Evolutionary conservation across 2,888 invertebrate genomes (phyloP), one percentile per base, ranked within the genome.

Genomic region (Drosophila robusta): DNA sequence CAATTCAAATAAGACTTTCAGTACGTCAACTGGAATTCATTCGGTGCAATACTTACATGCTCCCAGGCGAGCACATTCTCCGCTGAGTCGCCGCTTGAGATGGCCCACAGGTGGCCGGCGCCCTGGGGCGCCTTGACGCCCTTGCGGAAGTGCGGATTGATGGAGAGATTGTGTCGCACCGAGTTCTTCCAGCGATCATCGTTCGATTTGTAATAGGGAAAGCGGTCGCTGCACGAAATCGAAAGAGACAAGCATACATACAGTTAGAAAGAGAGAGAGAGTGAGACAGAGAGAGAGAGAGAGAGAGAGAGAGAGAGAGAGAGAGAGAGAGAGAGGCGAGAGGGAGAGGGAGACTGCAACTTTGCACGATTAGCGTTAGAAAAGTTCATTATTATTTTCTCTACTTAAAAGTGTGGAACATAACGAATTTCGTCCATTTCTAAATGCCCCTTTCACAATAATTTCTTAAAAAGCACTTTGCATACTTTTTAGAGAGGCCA

Each of bases 111-210:
- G 91, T 98, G 97, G 0, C 97, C 97, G 2, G 97, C 97, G 3
- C 97, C 97, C 81, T 97, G 96, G 0, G 96, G 94, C 0, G 97
- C 97, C 82, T 97, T 95, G 12, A 95, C 95, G 0, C 97, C 97
- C 92, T 98, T 97, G 42, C 95, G 94, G 91, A 98, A 98, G 92
- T 97, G 97, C 0, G 97, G 97, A 93, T 97, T 98, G 90, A 98
- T 98, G 36, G 97, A 97, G 14, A 98, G 93, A 91, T 98, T 98
- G 92, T 97, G 97, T 75, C 97, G 93, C 1, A 98, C 97, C 0
- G 97, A 97, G 90, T 98, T 98, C 93, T 98, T 98, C 97, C 97
- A 97, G 85, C 97, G 95, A 90, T 97, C 97, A 84, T 98, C 97
- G 89, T 97, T 96, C 41, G 96, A 96, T 91, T 97, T 97, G 93